Conservation (phyloP, 2,113 vertebrate genomes). For the Pterocles burchelli region DNA sequence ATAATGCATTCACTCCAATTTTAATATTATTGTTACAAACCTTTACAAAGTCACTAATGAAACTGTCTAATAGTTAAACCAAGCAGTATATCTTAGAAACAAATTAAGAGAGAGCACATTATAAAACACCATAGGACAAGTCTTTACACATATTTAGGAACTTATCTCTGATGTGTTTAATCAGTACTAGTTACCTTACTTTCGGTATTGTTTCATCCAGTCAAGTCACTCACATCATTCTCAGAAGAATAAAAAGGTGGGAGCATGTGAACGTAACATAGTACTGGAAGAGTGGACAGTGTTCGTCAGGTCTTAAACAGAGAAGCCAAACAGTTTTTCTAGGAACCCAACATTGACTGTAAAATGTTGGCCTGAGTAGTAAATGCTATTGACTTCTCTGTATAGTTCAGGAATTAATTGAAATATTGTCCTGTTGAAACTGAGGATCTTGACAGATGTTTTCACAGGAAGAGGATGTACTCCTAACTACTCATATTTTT, state of each 20-base stretch:
- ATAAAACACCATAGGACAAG: background rate
- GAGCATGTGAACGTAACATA: background rate
- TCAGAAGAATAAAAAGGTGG: background rate
- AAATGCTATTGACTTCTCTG: background rate
- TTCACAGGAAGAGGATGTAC: background rate
- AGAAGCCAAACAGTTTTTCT: background rate
- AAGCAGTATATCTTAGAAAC: background rate
- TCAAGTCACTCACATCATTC: background rate
- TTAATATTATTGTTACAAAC: background rate
- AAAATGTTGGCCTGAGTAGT: background rate
- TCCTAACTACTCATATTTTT: background rate
- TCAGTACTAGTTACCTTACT: background rate
- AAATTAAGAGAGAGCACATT: background rate
- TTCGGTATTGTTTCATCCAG: background rate
- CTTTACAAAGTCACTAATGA: background rate
- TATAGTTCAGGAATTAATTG: background rate
- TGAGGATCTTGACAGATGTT: background rate
- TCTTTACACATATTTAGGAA: background rate
- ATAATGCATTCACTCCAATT: background rate
- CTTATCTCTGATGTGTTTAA: accelerated
- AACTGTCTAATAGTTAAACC: background rate
- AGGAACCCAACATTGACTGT: background rate
- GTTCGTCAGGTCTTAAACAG: background rate
- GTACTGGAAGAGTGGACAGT: background rate
- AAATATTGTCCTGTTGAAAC: background rate